phyloP scores from a whole-genome alignment of 1,140 invertebrate species.

The Chionoecetes opilio region DNA sequence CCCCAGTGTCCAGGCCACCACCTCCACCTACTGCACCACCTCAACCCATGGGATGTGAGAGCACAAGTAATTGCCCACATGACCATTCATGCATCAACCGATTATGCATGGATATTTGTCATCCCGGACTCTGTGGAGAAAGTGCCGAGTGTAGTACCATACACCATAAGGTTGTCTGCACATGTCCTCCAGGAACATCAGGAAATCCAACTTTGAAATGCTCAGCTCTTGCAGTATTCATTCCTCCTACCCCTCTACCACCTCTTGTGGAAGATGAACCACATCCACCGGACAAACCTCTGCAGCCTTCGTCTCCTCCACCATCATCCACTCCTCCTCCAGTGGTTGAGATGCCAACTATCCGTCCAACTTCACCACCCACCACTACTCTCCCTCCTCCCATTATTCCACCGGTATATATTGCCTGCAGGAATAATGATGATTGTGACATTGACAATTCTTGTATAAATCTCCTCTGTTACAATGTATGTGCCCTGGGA shows the following conservation, averaged over 20 bases:
- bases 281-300: constrained; percentile 47
- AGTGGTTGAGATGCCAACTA: constrained; percentile 1
- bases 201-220: constrained; percentile 86
- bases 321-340: constrained; percentile 54
- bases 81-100: constrained; percentile 92
- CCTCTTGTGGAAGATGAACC: constrained; percentile 79
- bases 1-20: constrained; percentile 43
- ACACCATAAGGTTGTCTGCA: constrained; percentile 83
- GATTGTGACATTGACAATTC: constrained; percentile 91
- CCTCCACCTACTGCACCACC: constrained; percentile 81
- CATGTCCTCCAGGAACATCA: constrained; percentile 87
- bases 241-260: constrained; percentile 90
- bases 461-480: constrained; percentile 91
- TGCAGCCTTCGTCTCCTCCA: constrained; percentile 49
- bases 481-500: constrained; percentile 90
- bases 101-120: constrained; percentile 89
- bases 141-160: constrained; percentile 83
- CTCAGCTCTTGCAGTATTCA: constrained; percentile 90
- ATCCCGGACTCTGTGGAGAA: constrained; percentile 82
- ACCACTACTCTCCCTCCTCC: constrained; percentile 53
- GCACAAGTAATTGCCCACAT: constrained; percentile 89
- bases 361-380: not conserved
- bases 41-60: constrained; percentile 89
- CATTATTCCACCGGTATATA: constrained; percentile 82
- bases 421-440: constrained; percentile 90